Conservation (phyloP, 2,113 vertebrate genomes). For the Colaptes auratus region DNA sequence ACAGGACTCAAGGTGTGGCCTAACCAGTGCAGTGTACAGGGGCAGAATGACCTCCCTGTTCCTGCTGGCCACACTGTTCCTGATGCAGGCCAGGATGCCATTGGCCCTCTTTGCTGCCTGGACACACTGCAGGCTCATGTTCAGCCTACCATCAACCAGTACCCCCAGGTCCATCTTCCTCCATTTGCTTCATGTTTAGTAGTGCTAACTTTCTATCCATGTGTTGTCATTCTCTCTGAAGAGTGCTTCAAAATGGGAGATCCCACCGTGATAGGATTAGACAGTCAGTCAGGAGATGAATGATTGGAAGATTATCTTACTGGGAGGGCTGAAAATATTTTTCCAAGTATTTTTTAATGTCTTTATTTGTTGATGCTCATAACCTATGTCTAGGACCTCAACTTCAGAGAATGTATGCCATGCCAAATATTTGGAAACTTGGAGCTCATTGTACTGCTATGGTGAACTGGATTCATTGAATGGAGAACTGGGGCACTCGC, state of each 20-base stretch:
- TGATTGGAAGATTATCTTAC: background rate
- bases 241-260: background rate
- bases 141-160: too few relatives aligned
- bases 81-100: too few relatives aligned
- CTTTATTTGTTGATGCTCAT: background rate
- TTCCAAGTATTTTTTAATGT: background rate
- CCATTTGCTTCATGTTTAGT: background rate
- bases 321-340: background rate
- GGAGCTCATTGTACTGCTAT: background rate
- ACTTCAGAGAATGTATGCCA: background rate
- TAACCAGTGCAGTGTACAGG: too few relatives aligned
- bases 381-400: background rate
- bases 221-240: background rate
- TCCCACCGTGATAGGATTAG: background rate
- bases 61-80: too few relatives aligned
- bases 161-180: background rate
- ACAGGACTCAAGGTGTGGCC: too few relatives aligned
- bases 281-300: rapidly evolving
- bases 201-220: background rate
- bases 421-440: background rate
- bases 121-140: too few relatives aligned
- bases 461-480: background rate
- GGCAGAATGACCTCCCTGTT: too few relatives aligned
- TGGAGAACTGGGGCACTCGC: background rate
- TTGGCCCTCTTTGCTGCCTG: too few relatives aligned